These are phyloP conservation scores for Apaloderma vittatum DNA, from an alignment of 2,113 vertebrate genomes.

Conservation along the genomic window DNA sequence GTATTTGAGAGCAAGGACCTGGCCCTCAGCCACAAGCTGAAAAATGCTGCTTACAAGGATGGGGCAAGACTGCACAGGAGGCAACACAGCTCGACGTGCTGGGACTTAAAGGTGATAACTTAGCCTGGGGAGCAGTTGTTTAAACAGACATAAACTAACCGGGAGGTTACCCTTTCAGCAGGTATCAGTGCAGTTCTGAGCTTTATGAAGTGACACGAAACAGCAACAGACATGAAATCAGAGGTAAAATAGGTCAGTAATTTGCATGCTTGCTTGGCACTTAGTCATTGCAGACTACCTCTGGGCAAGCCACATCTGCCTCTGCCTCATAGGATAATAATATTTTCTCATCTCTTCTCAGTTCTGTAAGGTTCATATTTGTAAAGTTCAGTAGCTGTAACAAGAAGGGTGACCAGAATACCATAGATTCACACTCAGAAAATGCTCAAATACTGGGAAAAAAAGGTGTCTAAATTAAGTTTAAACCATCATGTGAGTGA, in stretches of 20 bases:
- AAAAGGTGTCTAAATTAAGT: neutral
- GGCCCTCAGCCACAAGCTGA: neutral
- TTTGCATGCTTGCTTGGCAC: neutral
- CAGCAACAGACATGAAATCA: neutral
- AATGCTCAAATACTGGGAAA: neutral
- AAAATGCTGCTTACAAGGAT: accelerated
- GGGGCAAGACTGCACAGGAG: neutral
- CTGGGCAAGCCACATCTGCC: neutral
- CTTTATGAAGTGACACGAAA: neutral
- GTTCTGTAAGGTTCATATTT: neutral
- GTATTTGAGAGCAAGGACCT: neutral
- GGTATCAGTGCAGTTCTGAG: neutral
- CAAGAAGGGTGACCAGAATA: neutral
- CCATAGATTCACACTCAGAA: neutral
- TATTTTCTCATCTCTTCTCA: neutral
- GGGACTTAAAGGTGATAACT: neutral
- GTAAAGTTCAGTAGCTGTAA: neutral
- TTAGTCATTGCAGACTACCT: neutral
- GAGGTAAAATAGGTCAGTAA: neutral
- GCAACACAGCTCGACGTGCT: accelerated
- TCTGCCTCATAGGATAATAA: neutral
- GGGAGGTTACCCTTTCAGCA: neutral
- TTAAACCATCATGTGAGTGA: neutral
- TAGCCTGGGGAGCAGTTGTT: neutral
- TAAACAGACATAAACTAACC: neutral